Conservation (phyloP, 2,797 vertebrate species). For the Schizopygopsis pylzovi region DNA sequence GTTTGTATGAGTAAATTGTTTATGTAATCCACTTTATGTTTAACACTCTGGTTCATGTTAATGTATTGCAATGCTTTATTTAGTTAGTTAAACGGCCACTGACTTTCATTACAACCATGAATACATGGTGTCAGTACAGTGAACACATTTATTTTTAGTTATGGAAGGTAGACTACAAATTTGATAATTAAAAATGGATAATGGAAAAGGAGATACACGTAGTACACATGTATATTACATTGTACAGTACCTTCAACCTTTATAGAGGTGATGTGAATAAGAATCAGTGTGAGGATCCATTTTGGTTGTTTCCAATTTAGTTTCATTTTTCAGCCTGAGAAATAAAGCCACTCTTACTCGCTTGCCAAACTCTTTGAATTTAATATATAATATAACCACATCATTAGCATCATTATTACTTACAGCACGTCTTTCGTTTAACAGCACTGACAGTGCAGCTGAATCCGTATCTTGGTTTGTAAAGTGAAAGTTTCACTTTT, state of each 20-base stretch:
- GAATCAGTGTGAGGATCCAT: background rate
- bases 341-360: background rate
- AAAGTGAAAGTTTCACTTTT: background rate
- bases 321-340: slow-evolving; percentile 1
- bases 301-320: background rate
- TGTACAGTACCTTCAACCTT: background rate
- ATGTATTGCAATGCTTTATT: background rate
- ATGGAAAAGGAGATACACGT: background rate
- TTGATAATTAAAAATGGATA: background rate
- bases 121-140: background rate
- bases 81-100: background rate
- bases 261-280: background rate
- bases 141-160: background rate
- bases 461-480: background rate
- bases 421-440: background rate
- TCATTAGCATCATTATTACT: background rate
- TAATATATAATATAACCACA: no score
- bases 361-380: background rate
- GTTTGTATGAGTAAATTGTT: background rate
- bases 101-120: background rate
- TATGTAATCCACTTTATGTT: no score
- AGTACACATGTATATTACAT: background rate
- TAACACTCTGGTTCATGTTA: background rate
- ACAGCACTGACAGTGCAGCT: no score
- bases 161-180: background rate